Evolutionary conservation across 2,888 invertebrate genomes (phyloP), one percentile per base, ranked within the genome.

Genomic region (Cheiracanthium punctorium): DNA sequence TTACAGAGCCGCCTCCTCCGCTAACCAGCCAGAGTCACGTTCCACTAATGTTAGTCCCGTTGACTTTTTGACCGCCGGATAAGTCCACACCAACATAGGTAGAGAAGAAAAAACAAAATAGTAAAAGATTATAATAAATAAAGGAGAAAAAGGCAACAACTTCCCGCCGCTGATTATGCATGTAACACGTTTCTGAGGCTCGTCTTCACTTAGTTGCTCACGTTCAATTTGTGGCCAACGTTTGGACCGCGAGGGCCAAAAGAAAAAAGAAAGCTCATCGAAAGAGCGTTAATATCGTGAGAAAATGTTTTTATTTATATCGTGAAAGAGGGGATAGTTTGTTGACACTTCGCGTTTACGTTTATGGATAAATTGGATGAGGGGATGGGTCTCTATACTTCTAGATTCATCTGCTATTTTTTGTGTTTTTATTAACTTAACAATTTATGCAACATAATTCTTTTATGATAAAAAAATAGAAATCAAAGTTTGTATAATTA

Each of bases 1-100:
- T 20, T 17, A 30, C 14, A 33, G 65, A 29, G 52, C 41, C 29
- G n/a, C 33, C 64, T 43, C 0, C 69, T 41, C 71, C 64, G 75
- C 69, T 74, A 81, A 52, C 67, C 73, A 81, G 73, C 48, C 64
- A 24, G 20, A 82, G 82, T 82, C 82, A 82, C 82, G 82, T 71
- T 82, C 76, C 30, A 12, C 24, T 71, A 82, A 82, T 71, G 64
- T 43, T 70, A 64, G 82, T 65, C 75, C 82, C 76, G 82, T 76
- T 82, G 76, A 82, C 82, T 82, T 82, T 64, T 82, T 82, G 82
- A 82, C 82, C 82, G 76, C 76, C 37, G 52, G 71, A 82, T 82
- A 76, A 76, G 70, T 76, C 82, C 58, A 71, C 64, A 76, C 32
- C 69, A 65, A 43, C 41, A 20, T 43, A 41, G 65, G 70, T 58